Conservation (phyloP, 2,888 invertebrate genomes). For the Branchipolynoe longqiensis region DNA sequence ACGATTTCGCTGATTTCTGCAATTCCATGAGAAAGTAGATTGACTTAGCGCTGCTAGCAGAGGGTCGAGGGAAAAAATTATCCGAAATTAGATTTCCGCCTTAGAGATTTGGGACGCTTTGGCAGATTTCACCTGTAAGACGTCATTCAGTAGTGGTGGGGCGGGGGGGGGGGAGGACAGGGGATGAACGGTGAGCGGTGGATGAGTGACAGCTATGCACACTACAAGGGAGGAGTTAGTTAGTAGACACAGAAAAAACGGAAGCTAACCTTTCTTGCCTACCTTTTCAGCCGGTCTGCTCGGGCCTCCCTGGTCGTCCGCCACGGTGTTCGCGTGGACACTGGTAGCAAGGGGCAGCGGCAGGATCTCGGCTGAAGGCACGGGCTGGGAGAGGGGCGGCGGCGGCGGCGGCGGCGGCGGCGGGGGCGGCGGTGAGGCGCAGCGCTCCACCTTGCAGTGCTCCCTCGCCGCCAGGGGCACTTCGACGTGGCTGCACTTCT, state of each 20-base stretch:
- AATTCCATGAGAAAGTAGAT: too few species aligned
- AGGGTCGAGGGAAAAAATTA: too few species aligned
- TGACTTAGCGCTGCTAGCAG: too few species aligned
- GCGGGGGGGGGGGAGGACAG: too few species aligned
- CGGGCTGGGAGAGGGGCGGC: not conserved
- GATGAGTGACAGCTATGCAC: slow-evolving; percentile 11
- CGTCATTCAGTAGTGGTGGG: too few species aligned
- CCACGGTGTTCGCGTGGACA: not conserved
- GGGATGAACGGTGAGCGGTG: too few species aligned
- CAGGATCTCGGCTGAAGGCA: not conserved
- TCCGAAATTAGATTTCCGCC: too few species aligned
- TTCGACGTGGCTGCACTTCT: not conserved
- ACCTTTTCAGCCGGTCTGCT: slow-evolving; percentile 53
- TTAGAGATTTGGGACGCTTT: too few species aligned
- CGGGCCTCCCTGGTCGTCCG: slow-evolving; percentile 27
- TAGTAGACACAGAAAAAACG: slow-evolving; percentile 48
- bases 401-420: not conserved
- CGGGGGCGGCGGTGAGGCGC: not conserved
- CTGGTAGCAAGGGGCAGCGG: not conserved
- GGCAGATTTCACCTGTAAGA: too few species aligned
- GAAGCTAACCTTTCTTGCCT: slow-evolving; percentile 54
- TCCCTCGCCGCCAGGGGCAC: slow-evolving; percentile 4
- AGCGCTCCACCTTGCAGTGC: slow-evolving; percentile 21
- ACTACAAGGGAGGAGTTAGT: slow-evolving; percentile 25
- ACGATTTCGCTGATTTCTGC: too few species aligned